These are phyloP conservation scores for Eilema griseolum DNA, from an alignment of 2,888 invertebrate species.

Conservation along the genomic window DNA sequence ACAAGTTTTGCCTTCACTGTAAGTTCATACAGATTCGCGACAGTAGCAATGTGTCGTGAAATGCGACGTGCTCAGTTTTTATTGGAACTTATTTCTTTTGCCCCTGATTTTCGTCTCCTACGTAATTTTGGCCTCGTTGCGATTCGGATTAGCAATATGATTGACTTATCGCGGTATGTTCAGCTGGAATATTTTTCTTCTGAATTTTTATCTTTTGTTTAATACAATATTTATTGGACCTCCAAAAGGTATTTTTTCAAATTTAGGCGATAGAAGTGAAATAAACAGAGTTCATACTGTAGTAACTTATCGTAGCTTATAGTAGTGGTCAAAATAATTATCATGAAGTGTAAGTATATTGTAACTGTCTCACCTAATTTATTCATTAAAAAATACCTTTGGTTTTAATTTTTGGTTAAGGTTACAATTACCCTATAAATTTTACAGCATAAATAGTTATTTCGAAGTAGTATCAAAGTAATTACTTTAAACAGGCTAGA, in stretches of 20 bases:
- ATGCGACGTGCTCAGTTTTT: slow-evolving; percentile 40
- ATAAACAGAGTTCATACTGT: background rate
- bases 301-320: background rate
- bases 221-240: background rate
- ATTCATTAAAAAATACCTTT: too few relatives aligned
- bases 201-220: background rate
- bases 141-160: slow-evolving; percentile 22
- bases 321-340: too few relatives aligned
- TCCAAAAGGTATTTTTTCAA: too few relatives aligned
- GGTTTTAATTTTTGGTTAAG: too few relatives aligned
- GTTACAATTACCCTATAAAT: too few relatives aligned
- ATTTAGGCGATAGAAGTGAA: background rate
- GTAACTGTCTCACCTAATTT: too few relatives aligned
- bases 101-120: slow-evolving; percentile 32
- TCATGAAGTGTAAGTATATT: too few relatives aligned
- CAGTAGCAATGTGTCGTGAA: slow-evolving; percentile 55
- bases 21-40: slow-evolving; percentile 47
- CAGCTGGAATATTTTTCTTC: background rate
- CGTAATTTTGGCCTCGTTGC: slow-evolving; percentile 18
- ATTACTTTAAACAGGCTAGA: too few relatives aligned
- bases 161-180: slow-evolving; percentile 17
- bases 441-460: slow-evolving; percentile 23
- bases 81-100: slow-evolving; percentile 38
- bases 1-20: slow-evolving; percentile 37
- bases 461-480: slow-evolving; percentile 8